phyloP scores from a whole-genome alignment of 2,113 vertebrate genomes.

The Bettongia penicillata region DNA sequence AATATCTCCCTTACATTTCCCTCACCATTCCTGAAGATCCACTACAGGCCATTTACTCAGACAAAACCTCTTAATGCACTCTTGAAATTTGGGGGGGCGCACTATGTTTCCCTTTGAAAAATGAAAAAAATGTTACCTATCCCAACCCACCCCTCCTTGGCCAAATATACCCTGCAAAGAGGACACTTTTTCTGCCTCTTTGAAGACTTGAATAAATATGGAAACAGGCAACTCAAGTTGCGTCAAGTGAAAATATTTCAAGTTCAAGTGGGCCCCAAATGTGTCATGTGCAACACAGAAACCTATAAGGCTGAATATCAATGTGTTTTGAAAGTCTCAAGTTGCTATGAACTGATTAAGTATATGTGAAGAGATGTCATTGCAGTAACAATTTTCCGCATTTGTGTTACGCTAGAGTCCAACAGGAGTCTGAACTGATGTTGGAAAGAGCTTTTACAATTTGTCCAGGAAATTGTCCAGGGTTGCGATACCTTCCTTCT shows the following conservation, averaged over 20 bases:
- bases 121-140: background rate
- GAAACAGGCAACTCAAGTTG: slow-evolving; percentile 61
- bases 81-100: slow-evolving; percentile 39
- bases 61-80: slow-evolving; percentile 41
- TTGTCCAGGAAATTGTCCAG: slow-evolving; percentile 98
- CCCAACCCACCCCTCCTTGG: background rate
- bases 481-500: slow-evolving; percentile 93
- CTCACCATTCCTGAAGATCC: background rate
- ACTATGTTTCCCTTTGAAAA: slow-evolving; percentile 49
- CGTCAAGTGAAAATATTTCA: slow-evolving; percentile 71
- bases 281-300: slow-evolving; percentile 74
- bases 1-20: background rate
- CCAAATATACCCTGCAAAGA: slow-evolving; percentile 31
- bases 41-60: slow-evolving; percentile 43
- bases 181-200: background rate
- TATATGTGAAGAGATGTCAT: slow-evolving; percentile 54
- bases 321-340: slow-evolving; percentile 72
- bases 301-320: slow-evolving; percentile 63
- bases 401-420: slow-evolving; percentile 50
- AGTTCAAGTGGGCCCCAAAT: slow-evolving; percentile 57
- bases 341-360: slow-evolving; percentile 67
- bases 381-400: background rate
- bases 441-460: slow-evolving; percentile 81
- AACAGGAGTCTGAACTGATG: background rate
- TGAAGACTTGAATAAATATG: slow-evolving; percentile 82